Base-by-base conservation (phyloP, 2,113 vertebrate species). In the Castor canadensis region DNA sequence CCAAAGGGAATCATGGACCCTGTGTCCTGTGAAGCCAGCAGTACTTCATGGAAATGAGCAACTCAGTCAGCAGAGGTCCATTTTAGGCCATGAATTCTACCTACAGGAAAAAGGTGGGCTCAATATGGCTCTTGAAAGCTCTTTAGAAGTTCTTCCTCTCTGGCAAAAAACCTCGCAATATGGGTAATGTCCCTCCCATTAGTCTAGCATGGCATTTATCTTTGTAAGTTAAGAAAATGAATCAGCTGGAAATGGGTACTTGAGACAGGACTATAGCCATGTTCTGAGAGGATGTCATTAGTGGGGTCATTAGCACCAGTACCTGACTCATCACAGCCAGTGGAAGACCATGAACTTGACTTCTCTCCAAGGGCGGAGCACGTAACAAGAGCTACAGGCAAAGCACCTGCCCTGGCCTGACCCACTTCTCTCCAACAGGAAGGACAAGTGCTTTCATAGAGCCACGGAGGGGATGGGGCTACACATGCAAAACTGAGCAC, bases 31-130 rank as follows among this genome's bases (percentile, higher is more conserved):
- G 17, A 47, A 96, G 93, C 47, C 72, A 69, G 30, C 11, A 12
- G 5, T 16, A 62, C 13, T 67, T 47, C 13, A n/a, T 38, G 13
- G 43, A 75, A 75, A 88, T 85, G 30, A 64, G 9, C 94, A 91
- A 60, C n/a, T 0, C 75, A 88, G 76, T 86, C 76, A 88, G 17
- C 62, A 43, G 56, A n/a, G 60, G 83, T 5, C 6, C 83, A 93
- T 82, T 69, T 95, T 35, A 81, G 56, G 20, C 15, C 87, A 64
- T 38, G 52, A 81, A 77, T 20, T 89, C 91, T 54, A 91, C 17
- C 79, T 62, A 66, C 56, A 96, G 92, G 94, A 94, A 88, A 83
- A 91, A 24, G 93, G 71, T 76, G 0, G 66, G 66, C 91, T 96
- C 43, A 64, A 1, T 38, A 1, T 56, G 26, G 85, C 13, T 83